These are phyloP conservation scores for Meiosimyza platycephala DNA, from an alignment of 2,888 invertebrate genomes.

Conservation along the genomic window DNA sequence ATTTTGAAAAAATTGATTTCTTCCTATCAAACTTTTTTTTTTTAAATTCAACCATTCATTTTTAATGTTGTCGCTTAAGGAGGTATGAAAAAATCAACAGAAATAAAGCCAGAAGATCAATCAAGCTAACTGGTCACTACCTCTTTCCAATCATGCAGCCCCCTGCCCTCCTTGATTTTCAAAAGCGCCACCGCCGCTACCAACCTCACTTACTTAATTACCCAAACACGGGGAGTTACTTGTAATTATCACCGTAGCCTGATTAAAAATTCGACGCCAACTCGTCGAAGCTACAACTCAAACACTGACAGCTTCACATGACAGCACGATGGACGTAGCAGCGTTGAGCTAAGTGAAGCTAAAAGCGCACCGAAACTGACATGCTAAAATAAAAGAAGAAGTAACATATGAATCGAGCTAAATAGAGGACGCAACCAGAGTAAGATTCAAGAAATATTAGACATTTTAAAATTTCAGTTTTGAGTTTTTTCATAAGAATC, in stretches of 20 bases:
- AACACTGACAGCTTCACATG: conserved; percentile 36
- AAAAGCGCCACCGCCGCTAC: no score
- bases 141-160: no score
- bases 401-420: neutral
- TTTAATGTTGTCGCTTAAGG: no score
- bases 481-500: neutral
- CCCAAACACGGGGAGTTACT: conserved; percentile 34
- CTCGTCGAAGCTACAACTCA: conserved; percentile 31
- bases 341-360: neutral
- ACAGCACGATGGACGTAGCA: conserved; percentile 3
- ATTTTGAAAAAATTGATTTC: no score
- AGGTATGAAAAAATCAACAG: no score
- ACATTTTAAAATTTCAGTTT: neutral
- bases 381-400: neutral
- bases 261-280: conserved; percentile 41
- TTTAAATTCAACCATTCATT: no score
- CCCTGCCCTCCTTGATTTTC: no score
- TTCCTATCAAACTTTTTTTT: no score
- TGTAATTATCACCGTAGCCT: conserved; percentile 37
- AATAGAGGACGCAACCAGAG: neutral
- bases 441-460: neutral
- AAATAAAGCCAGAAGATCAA: no score
- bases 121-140: no score
- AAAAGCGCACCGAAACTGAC: conserved; percentile 12
- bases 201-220: conserved; percentile 32